Evolutionary conservation across 2,888 invertebrate species (phyloP).

Genomic region (Euplagia quadripunctaria): DNA sequence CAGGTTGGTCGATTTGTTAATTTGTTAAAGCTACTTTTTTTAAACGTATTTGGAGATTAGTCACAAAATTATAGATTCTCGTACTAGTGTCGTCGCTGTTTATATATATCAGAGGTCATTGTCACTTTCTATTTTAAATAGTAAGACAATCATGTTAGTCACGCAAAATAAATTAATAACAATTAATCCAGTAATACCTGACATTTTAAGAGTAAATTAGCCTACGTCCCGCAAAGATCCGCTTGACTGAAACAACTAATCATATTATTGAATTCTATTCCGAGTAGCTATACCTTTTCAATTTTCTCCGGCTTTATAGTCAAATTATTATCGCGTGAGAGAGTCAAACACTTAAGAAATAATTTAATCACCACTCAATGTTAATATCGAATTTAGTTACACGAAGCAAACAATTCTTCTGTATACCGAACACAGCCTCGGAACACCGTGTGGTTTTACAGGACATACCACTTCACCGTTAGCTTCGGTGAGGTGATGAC

Average conservation of each 20-base stretch:
- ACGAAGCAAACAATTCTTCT: not conserved
- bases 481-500: too few species aligned
- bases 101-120: not conserved
- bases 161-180: not conserved
- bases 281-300: not conserved
- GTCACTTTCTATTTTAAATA: not conserved
- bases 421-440: not conserved
- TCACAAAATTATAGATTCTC: not conserved
- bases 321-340: not conserved
- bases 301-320: not conserved
- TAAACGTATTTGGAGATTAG: not conserved
- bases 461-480: too few species aligned
- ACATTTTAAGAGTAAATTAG: not conserved
- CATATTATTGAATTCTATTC: not conserved
- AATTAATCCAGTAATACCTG: not conserved
- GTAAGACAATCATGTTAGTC: not conserved
- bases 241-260: not conserved
- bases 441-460: too few species aligned
- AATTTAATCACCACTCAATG: not conserved
- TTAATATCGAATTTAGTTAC: slow-evolving; percentile 1
- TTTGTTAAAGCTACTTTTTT: not conserved
- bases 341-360: too few species aligned
- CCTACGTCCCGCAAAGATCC: not conserved
- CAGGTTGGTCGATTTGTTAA: not conserved
- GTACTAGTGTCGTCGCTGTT: not conserved